Conservation (phyloP, 1,140 invertebrate species). For the Chlorops oryzae region DNA sequence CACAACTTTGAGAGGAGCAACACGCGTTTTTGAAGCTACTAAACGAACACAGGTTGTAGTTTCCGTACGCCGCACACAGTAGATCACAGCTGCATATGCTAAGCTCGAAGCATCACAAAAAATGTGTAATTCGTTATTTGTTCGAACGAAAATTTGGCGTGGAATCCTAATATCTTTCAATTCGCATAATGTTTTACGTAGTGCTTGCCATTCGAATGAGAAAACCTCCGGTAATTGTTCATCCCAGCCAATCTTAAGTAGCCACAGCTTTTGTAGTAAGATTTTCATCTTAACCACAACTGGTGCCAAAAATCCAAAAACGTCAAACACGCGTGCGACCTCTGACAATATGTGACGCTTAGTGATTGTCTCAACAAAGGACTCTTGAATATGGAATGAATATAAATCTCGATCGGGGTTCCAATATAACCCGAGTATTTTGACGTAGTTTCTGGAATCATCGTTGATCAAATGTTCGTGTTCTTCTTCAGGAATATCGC, state of each 20-base stretch:
- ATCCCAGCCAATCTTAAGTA: slow-evolving; percentile 12
- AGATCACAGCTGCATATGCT: too few relatives aligned
- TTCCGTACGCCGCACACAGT: too few relatives aligned
- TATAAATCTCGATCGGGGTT: background rate
- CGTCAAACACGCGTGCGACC: slow-evolving; percentile 6
- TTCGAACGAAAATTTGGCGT: too few relatives aligned
- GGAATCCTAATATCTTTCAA: too few relatives aligned
- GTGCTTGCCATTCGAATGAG: too few relatives aligned
- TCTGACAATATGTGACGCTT: slow-evolving; percentile 7
- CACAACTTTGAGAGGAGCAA: slow-evolving; percentile 18
- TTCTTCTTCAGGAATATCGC: background rate
- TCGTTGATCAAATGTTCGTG: too few relatives aligned
- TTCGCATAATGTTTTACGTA: too few relatives aligned
- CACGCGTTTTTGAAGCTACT: slow-evolving; percentile 19
- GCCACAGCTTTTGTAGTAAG: slow-evolving; percentile 12
- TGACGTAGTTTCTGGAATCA: background rate
- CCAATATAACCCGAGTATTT: background rate
- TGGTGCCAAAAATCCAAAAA: slow-evolving; percentile 1
- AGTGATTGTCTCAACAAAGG: too few relatives aligned
- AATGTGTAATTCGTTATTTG: too few relatives aligned
- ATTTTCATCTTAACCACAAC: slow-evolving; percentile 8
- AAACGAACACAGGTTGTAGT: background rate
- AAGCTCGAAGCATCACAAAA: too few relatives aligned
- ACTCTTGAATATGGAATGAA: slow-evolving; percentile 1
- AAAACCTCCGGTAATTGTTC: background rate